phyloP scores from a whole-genome alignment of 2,888 invertebrate genomes.

The Brenthis hecate region DNA sequence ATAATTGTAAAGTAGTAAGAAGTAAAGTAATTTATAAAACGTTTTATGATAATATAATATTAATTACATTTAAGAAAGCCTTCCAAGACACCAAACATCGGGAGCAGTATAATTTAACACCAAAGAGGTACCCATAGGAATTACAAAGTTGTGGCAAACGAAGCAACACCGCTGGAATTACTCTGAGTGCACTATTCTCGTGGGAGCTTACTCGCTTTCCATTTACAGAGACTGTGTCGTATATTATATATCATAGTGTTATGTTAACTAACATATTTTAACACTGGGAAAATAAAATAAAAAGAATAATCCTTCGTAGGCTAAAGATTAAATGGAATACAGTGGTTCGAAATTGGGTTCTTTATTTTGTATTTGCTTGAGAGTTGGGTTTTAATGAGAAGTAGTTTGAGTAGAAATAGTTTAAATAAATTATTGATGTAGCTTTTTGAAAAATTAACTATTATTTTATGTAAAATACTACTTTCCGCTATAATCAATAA shows the following conservation, averaged over 20 bases:
- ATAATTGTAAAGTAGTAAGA: too few species aligned
- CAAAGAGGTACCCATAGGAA: conserved; percentile 25
- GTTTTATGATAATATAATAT: background rate
- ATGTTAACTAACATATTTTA: conserved; percentile 15
- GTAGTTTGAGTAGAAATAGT: too few species aligned
- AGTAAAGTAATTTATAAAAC: background rate
- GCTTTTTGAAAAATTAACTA: too few species aligned
- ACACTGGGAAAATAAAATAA: background rate
- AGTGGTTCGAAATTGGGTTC: too few species aligned
- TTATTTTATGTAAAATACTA: too few species aligned
- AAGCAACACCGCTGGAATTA: conserved; percentile 50
- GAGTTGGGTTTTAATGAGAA: too few species aligned
- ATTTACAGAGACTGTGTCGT: conserved; percentile 17
- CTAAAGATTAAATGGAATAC: too few species aligned
- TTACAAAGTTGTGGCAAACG: conserved; percentile 45
- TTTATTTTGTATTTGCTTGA: too few species aligned
- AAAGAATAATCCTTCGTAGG: background rate
- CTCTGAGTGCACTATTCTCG: conserved; percentile 49
- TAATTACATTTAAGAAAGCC: conserved; percentile 3
- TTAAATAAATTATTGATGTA: too few species aligned
- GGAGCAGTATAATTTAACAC: conserved; percentile 31
- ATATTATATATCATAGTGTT: conserved; percentile 17
- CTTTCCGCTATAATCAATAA: too few species aligned
- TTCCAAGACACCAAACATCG: conserved; percentile 8
- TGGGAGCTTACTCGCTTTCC: conserved; percentile 26